Conservation (phyloP, 2,797 vertebrate species). For the Rhynchonycteris naso region DNA sequence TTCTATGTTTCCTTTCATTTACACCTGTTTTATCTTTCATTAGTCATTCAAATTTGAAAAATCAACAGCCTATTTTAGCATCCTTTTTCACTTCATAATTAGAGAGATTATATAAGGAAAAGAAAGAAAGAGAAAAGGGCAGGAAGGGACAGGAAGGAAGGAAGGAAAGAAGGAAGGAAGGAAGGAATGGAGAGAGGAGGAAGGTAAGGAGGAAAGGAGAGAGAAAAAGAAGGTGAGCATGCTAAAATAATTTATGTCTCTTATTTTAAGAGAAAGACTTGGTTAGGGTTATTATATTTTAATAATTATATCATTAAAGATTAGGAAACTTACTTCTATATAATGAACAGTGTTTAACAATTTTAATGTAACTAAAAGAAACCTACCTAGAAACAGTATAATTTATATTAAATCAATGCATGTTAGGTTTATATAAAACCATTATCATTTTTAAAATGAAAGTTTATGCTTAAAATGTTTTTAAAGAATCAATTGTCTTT, state of each 20-base stretch:
- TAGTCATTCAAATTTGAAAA: constrained; percentile 28
- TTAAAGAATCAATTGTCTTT: not conserved
- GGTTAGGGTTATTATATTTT: not conserved
- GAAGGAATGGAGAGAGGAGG: too few relatives aligned
- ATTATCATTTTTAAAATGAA: not conserved
- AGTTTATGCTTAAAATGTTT: not conserved
- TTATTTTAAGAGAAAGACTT: not conserved
- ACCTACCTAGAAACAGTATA: not conserved
- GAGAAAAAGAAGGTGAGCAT: not conserved
- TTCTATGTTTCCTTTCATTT: not conserved
- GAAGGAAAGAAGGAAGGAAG: not conserved
- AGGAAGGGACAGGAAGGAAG: too few relatives aligned
- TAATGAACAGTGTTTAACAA: not conserved
- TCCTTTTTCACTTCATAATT: not conserved
- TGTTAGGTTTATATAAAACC: constrained; percentile 2
- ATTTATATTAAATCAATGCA: not conserved
- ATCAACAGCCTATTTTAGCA: not conserved
- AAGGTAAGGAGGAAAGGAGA: too few relatives aligned
- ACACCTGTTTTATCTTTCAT: not conserved
- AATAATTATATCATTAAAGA: not conserved
- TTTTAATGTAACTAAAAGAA: constrained; percentile 10
- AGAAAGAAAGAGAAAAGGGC: not conserved
- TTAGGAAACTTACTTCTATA: not conserved
- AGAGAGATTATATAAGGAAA: not conserved
- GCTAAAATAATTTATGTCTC: not conserved